These are phyloP conservation scores for Trissoscelio sp. DNA, from an alignment of 2,888 invertebrate genomes.

Conservation along the genomic window DNA sequence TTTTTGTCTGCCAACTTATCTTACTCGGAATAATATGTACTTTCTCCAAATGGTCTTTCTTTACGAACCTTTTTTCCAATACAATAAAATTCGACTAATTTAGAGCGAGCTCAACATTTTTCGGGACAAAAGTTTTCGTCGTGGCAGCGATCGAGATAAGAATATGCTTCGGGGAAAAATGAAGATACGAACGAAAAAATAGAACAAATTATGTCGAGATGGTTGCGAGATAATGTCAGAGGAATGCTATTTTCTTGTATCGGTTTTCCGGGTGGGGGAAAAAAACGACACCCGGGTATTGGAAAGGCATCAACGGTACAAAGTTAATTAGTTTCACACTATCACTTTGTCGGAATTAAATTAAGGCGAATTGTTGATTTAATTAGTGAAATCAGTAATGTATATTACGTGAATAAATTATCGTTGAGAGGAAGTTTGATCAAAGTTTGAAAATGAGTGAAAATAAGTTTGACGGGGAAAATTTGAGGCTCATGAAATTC, in stretches of 20 bases:
- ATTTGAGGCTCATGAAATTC: constrained; percentile 16
- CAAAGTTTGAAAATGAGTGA: constrained; percentile 10
- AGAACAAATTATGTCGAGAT: neutral
- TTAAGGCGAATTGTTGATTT: constrained; percentile 18
- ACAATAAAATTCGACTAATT: constrained; percentile 33
- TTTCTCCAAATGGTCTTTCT: constrained; percentile 21
- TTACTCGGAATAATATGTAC: constrained; percentile 2
- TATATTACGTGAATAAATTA: constrained; percentile 30
- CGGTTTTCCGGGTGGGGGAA: neutral
- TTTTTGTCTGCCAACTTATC: constrained; percentile 26
- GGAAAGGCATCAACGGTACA: neutral
- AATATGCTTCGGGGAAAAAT: neutral
- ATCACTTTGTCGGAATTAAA: constrained; percentile 14
- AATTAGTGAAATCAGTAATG: constrained; percentile 14
- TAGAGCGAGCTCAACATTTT: constrained; percentile 12
- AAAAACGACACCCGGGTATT: neutral
- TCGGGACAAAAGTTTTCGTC: constrained; percentile 3
- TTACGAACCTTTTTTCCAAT: constrained; percentile 10
- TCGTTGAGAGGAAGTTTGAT: neutral
- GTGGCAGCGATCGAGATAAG: constrained; percentile 10
- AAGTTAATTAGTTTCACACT: constrained; percentile 10
- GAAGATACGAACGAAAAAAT: neutral
- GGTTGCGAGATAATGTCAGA: neutral
- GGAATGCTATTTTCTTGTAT: too few relatives aligned
- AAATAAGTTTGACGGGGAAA: neutral